Conservation (phyloP, 2,888 invertebrate species). For the Zygaena filipendulae region DNA sequence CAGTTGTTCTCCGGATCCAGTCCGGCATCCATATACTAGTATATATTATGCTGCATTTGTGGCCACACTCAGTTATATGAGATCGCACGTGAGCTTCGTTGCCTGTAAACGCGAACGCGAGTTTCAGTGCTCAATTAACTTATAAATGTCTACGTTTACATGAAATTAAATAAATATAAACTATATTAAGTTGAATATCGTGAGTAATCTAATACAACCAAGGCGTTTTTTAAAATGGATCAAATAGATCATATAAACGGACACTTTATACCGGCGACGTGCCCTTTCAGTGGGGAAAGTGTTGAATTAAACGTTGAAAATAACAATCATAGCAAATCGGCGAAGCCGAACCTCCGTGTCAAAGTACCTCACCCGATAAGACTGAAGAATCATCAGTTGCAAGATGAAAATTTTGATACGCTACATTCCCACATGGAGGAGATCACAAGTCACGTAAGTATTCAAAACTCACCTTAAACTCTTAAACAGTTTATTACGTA, state of each 20-base stretch:
- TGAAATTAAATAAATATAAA: no score
- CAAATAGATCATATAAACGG: constrained; percentile 25
- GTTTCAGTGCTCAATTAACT: no score
- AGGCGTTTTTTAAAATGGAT: no score
- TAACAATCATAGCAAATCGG: constrained; percentile 20
- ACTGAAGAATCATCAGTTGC: constrained; percentile 36
- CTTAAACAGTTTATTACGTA: no score
- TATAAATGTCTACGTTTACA: no score
- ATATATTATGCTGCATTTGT: constrained; percentile 39
- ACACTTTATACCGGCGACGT: constrained; percentile 23
- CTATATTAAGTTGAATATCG: no score
- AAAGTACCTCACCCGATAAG: constrained; percentile 49
- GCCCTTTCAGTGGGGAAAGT: constrained; percentile 43
- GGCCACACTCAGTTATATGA: no score
- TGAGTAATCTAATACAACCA: no score
- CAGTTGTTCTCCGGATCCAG: constrained; percentile 33
- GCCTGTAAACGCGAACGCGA: no score
- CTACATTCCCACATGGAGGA: constrained; percentile 41
- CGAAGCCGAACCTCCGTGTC: constrained; percentile 39
- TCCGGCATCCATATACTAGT: constrained; percentile 41
- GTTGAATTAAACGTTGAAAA: constrained; percentile 25
- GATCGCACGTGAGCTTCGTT: no score
- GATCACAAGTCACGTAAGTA: constrained; percentile 40
- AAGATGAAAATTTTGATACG: constrained; percentile 38
- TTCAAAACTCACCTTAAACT: no score